Percentiles rank a stretch among this genome's conserved stretches.
These are phyloP conservation scores for Amphilophus citrinellus DNA, from an alignment of 2,113 vertebrate genomes.

Conservation along the genomic window DNA sequence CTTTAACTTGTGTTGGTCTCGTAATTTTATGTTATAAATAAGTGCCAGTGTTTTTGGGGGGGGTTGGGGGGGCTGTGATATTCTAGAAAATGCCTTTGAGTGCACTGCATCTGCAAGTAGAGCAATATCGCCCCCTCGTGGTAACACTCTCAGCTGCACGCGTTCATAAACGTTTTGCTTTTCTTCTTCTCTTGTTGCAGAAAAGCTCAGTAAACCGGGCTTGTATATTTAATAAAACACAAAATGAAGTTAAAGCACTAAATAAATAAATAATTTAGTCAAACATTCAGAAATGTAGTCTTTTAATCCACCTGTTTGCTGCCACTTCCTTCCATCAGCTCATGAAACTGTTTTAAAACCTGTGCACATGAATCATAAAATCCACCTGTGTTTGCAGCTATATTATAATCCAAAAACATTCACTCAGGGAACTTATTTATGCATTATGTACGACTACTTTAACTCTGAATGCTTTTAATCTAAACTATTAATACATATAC, in stretches of 20 bases:
- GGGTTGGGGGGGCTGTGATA: too few relatives aligned
- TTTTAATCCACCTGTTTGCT: background rate
- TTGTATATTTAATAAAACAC: background rate
- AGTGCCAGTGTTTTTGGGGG: too few relatives aligned
- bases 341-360: background rate
- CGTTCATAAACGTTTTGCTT: background rate
- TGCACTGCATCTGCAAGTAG: too few relatives aligned
- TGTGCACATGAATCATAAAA: too few relatives aligned
- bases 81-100: too few relatives aligned
- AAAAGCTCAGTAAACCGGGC: too few relatives aligned
- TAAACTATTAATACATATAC: background rate
- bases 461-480: background rate
- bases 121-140: too few relatives aligned
- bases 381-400: background rate
- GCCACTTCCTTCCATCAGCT: too few relatives aligned
- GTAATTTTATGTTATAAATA: too few relatives aligned
- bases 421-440: too few relatives aligned
- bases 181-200: background rate
- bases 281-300: background rate
- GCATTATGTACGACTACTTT: background rate
- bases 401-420: background rate
- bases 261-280: background rate
- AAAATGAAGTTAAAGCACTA: background rate
- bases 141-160: background rate
- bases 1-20: too few relatives aligned